Base-by-base conservation (phyloP, 1,140 invertebrate genomes). In the Macrobrachium nipponense region DNA sequence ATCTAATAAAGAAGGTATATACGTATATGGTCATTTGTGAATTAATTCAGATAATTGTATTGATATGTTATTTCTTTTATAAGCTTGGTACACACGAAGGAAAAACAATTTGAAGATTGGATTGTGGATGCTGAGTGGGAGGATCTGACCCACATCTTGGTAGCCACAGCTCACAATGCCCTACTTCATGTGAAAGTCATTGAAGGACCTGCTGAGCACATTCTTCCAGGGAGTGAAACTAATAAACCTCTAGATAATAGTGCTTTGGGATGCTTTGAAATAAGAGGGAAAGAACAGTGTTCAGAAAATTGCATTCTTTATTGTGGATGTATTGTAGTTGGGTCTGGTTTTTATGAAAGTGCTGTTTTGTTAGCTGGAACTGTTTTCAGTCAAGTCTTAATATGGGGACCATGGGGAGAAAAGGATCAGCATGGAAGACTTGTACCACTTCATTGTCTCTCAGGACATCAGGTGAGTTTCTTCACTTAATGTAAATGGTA, bases 121-220 rank as follows among this genome's bases (percentile, higher is more conserved):
- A 85, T 85, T 44, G 64, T 85, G 23, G 82, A 85, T 79, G 82
- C 76, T 70, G 82, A 20, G 17, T 79, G 62, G 59, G 82, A 85
- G 20, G 61, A 85, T 72, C 36, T 79, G 8, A 58, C 75, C 59
- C 82, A 85, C 43, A 23, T 85, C 59, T 64, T 85, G 1, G 43
- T 85, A 23, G 82, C 82, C 2, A 58, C 61, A 3, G 62, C 75
- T 27, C 82, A 85, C 82, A 85, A 85, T 23, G 70, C 82, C 18
- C 75, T 85, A 20, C 62, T 85, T 17, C 43, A 15, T 85, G 36
- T 70, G 10, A 78, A 43, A n/a, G 10, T 43, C n/a, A 36, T 12
- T 18, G 23, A 43, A 51, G 14, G 17, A 10, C 60, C 60, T 43
- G 18, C 8, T 14, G 44, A 17, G n/a, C 12, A 17, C 72, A 68